Evolutionary conservation across 2,888 invertebrate species (phyloP).

Genomic region (Pseudoips prasinana): DNA sequence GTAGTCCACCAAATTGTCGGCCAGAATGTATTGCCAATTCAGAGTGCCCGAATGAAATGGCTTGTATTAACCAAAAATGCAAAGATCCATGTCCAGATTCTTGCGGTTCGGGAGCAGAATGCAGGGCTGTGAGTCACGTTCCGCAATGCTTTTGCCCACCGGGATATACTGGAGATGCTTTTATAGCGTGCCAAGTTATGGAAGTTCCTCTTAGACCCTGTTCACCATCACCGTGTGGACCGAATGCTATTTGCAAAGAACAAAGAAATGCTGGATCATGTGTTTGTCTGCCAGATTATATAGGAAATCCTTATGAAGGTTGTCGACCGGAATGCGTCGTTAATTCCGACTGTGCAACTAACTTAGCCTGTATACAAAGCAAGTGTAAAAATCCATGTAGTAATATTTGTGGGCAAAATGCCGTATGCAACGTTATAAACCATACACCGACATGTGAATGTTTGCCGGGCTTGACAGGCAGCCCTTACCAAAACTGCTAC

Average conservation of each 20-base stretch:
- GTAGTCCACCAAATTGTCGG: conserved; percentile 87
- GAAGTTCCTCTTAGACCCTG: conserved; percentile 82
- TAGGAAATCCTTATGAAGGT: conserved; percentile 90
- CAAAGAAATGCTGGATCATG: conserved; percentile 86
- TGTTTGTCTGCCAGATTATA: conserved; percentile 85
- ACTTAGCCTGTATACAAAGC: conserved; percentile 87
- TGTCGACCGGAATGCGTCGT: conserved; percentile 89
- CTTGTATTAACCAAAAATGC: conserved; percentile 89
- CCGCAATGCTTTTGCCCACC: conserved; percentile 87
- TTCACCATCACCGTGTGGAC: conserved; percentile 87
- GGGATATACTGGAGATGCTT: conserved; percentile 85
- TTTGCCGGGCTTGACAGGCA: conserved; percentile 82
- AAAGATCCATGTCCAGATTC: conserved; percentile 88
- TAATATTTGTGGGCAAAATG: conserved; percentile 88
- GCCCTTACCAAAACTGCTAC: conserved; percentile 81
- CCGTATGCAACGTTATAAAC: conserved; percentile 86
- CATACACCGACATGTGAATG: conserved; percentile 88
- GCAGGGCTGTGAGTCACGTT: conserved; percentile 87
- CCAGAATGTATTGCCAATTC: conserved; percentile 89
- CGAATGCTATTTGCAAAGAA: conserved; percentile 87
- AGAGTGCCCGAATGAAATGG: conserved; percentile 86
- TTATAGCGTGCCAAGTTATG: conserved; percentile 76
- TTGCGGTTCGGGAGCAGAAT: conserved; percentile 87
- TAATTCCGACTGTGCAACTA: conserved; percentile 87
- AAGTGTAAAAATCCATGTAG: conserved; percentile 89